These are phyloP conservation scores for Geotrypetes seraphini DNA, from an alignment of 2,797 vertebrate genomes.

Conservation along the genomic window DNA sequence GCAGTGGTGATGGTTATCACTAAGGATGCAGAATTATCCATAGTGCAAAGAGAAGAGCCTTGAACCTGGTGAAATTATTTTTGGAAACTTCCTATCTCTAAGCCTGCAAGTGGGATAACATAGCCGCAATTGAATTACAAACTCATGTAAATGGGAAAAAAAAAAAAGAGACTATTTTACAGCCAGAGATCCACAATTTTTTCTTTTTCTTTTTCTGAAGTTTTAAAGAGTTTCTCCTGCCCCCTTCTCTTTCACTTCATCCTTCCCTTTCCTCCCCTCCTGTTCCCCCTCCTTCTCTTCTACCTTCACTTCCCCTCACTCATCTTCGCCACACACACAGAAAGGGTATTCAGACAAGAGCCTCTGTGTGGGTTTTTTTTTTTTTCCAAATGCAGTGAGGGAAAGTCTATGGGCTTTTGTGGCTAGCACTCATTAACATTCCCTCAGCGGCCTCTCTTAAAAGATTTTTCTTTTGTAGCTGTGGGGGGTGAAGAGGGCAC, in stretches of 20 bases:
- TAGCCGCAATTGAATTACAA: too few relatives aligned
- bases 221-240: not conserved
- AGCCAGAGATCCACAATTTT: too few relatives aligned
- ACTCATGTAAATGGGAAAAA: too few relatives aligned
- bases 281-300: not conserved
- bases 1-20: too few relatives aligned
- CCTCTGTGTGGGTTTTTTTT: not conserved
- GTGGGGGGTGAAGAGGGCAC: slow-evolving; percentile 50
- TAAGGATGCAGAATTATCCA: too few relatives aligned
- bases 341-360: slow-evolving; percentile 37
- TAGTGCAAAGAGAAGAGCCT: too few relatives aligned
- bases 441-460: slow-evolving; percentile 37
- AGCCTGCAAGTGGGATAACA: too few relatives aligned
- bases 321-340: slow-evolving; percentile 46
- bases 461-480: slow-evolving; percentile 50
- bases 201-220: slow-evolving; percentile 1
- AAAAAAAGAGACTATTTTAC: too few relatives aligned
- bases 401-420: slow-evolving; percentile 48
- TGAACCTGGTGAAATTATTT: too few relatives aligned
- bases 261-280: not conserved
- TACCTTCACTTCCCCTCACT: slow-evolving; percentile 22
- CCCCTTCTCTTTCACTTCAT: not conserved
- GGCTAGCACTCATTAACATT: slow-evolving; percentile 47
- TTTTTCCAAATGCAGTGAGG: slow-evolving; percentile 35
- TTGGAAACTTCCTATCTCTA: too few relatives aligned